Evolutionary conservation across 2,113 vertebrate species (phyloP), one percentile per base, ranked within the genome.

Genomic region (Alligator mississippiensis): DNA sequence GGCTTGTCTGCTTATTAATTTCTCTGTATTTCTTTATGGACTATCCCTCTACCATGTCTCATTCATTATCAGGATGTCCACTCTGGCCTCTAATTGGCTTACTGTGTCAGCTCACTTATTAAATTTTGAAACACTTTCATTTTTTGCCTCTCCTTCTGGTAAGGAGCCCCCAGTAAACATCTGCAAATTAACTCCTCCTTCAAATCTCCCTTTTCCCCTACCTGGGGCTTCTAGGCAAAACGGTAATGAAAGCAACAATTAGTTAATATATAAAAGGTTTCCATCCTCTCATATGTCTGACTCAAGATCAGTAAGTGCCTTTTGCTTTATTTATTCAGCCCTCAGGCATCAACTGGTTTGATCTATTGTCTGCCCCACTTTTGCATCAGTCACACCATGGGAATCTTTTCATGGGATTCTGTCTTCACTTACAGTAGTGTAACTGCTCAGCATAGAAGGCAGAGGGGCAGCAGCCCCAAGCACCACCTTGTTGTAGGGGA

Each of bases 221-320:
- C 10, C 24, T 25, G 19, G 25, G 61, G 61, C 61, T 62, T 21
- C 61, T 62, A 62, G 61, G 25, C 17, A 62, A 10, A 19, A 25
- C 12, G 19, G 61, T 62, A 25, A 22, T 62, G 25, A 62, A 21
- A 61, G 22, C 22, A 61, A 61, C 25, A 62, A 62, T 25, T 24
- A 62, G 17, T 72, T 24, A 24, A 38, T 74, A 30, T 21, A 74
- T 25, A 47, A 38, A 30, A 22, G 19, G 34, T 72, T 38, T 38
- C 68, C 21, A 11, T 54, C 64, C 11, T 77, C 4, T 22, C 54
- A 0, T 70, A 4, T 18, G 15, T 25, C 10, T 30, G 17, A n/a
- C n/a, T 22, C 16, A 59, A 21, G 22, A 74, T 34, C 58, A 16
- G 2, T 64, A 6, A 1, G 0, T 34, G 63, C 47, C 34, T 34